phyloP scores from a whole-genome alignment of 1,140 invertebrate genomes.

The Halesus radiatus region DNA sequence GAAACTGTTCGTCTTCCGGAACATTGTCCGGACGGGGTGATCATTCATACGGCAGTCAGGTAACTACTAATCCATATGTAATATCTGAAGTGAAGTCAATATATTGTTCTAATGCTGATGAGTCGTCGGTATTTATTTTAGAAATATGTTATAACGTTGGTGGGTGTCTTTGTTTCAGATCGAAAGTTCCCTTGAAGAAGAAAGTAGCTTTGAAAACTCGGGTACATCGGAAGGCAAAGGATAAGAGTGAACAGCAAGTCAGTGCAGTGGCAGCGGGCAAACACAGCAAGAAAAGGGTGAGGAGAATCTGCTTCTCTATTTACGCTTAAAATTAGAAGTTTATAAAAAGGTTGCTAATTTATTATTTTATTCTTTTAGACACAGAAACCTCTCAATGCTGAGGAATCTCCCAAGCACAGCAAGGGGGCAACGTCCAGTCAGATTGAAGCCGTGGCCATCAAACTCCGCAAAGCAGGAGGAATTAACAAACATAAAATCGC shows the following conservation, averaged over 20 bases:
- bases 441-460: conserved; percentile 54
- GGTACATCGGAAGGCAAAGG: conserved; percentile 72
- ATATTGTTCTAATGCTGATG: conserved; percentile 7
- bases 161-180: conserved; percentile 64
- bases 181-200: conserved; percentile 82
- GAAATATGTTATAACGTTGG: too few relatives aligned
- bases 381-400: conserved; percentile 24
- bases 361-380: conserved; percentile 36
- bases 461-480: conserved; percentile 52
- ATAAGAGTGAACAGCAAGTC: conserved; percentile 63
- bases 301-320: conserved; percentile 33
- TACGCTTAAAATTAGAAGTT: too few relatives aligned
- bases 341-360: background rate
- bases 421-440: conserved; percentile 38
- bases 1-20: conserved; percentile 86
- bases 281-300: conserved; percentile 69
- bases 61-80: conserved; percentile 47
- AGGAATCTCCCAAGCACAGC: conserved; percentile 46
- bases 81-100: background rate
- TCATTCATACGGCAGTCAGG: conserved; percentile 79
- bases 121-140: background rate
- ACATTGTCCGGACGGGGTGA: conserved; percentile 78
- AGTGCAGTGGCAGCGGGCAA: conserved; percentile 60
- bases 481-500: conserved; percentile 53
- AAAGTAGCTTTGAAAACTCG: conserved; percentile 74